Percentiles rank a stretch among this genome's conserved stretches.
Evolutionary conservation across 2,888 invertebrate genomes (phyloP).

Genomic region (Heteromyza rotundicornis): DNA sequence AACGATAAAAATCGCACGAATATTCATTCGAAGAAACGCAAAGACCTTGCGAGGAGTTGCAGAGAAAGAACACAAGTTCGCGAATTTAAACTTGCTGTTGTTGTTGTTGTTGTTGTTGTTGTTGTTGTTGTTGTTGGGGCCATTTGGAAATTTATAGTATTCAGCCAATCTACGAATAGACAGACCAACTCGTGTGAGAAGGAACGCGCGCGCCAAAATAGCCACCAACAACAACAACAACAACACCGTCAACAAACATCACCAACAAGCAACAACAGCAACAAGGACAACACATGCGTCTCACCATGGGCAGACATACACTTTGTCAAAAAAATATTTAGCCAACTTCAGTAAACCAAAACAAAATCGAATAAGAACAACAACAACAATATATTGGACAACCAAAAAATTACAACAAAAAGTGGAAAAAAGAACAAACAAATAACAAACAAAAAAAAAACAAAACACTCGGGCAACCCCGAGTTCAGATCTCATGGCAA

Average conservation of each 20-base stretch:
- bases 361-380: neutral
- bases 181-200: conserved; percentile 14
- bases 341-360: conserved; percentile 1
- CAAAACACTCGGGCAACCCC: conserved; percentile 44
- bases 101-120: no score
- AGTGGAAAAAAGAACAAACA: no score
- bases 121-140: no score
- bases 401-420: neutral
- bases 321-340: conserved; percentile 15
- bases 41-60: conserved; percentile 41
- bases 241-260: conserved; percentile 3
- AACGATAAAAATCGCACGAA: conserved; percentile 57
- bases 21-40: conserved; percentile 55
- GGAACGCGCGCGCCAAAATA: conserved; percentile 15
- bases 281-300: conserved; percentile 14
- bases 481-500: conserved; percentile 45
- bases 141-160: conserved; percentile 46
- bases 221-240: conserved; percentile 6
- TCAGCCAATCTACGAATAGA: neutral
- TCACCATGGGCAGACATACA: neutral
- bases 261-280: neutral
- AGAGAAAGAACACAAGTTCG: neutral
- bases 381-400: neutral
- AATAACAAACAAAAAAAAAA: conserved; percentile 4
- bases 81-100: conserved; percentile 26